Conservation (phyloP, 2,888 invertebrate genomes). For the Pammene aurita region DNA sequence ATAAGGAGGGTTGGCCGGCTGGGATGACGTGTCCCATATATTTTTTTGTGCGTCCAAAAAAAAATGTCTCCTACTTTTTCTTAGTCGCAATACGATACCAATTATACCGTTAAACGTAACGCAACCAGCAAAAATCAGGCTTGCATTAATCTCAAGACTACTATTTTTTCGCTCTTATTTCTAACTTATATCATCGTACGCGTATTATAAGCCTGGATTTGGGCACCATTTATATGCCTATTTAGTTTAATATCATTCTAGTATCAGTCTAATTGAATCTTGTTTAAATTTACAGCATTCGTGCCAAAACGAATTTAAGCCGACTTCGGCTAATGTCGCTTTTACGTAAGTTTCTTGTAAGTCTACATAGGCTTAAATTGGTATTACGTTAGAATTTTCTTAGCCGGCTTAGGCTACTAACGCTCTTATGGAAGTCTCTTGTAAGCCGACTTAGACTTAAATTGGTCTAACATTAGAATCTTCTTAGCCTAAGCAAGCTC, state of each 20-base stretch:
- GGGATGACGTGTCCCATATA: no score
- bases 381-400: neutral
- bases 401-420: no score
- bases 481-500: neutral
- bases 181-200: neutral
- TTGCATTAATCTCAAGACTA: neutral
- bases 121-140: neutral
- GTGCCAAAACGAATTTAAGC: constrained; percentile 6
- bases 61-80: no score
- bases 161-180: neutral
- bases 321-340: constrained; percentile 6
- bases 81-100: no score
- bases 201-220: constrained; percentile 6
- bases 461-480: neutral
- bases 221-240: constrained; percentile 2
- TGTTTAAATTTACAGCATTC: neutral
- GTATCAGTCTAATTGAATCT: neutral
- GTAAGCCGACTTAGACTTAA: no score
- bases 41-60: no score
- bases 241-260: neutral
- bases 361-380: constrained; percentile 1
- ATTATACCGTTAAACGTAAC: no score
- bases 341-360: constrained; percentile 1
- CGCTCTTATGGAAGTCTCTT: no score
- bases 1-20: no score